A percentile compares a stretch with the other conserved stretches of the same genome.
phyloP scores from a whole-genome alignment of 2,797 vertebrate species.

The Sebastes dallii region DNA sequence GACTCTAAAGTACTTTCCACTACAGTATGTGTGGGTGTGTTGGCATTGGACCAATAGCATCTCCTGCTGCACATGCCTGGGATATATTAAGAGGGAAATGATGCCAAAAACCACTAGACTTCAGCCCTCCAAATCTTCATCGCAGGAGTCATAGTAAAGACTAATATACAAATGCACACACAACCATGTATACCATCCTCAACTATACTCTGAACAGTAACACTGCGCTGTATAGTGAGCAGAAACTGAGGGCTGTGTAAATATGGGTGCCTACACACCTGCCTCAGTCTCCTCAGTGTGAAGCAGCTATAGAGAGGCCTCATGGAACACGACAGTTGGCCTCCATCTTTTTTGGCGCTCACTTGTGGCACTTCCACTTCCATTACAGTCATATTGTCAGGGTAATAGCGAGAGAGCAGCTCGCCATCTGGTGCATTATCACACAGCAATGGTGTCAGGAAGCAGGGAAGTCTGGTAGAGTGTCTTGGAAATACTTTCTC shows the following conservation, averaged over 20 bases:
- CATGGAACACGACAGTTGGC: slow-evolving; percentile 64
- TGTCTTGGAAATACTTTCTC: slow-evolving; percentile 55
- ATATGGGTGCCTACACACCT: slow-evolving; percentile 14
- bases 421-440: slow-evolving; percentile 74
- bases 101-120: not conserved
- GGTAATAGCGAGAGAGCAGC: slow-evolving; percentile 57
- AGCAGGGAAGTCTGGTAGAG: slow-evolving; percentile 55
- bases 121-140: not conserved
- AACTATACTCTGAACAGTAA: not conserved
- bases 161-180: not conserved
- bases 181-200: not conserved
- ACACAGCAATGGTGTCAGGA: slow-evolving; percentile 64
- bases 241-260: not conserved
- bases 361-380: slow-evolving; percentile 62
- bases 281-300: slow-evolving; percentile 1
- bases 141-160: not conserved
- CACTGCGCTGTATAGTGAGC: not conserved
- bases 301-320: slow-evolving; percentile 24
- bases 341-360: slow-evolving; percentile 43
- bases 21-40: not conserved
- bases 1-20: not conserved
- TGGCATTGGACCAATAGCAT: slow-evolving; percentile 7
- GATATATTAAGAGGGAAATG: slow-evolving; percentile 27
- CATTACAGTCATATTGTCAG: slow-evolving; percentile 67
- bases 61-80: slow-evolving; percentile 13